Conservation (phyloP, 2,888 invertebrate genomes). For the Drosophila pseudotakahashii region DNA sequence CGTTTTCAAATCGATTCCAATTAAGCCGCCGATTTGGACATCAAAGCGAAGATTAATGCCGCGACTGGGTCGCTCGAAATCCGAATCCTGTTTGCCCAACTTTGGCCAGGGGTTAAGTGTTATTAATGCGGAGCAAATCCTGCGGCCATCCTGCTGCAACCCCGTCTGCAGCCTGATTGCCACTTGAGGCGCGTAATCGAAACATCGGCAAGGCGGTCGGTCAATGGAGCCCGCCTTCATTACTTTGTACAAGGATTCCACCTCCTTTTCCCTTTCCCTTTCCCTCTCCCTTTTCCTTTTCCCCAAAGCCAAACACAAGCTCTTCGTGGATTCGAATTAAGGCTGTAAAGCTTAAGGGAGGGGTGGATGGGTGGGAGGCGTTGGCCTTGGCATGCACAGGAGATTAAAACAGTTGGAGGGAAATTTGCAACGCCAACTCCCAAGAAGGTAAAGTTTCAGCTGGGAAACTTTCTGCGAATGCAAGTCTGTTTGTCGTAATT, state of each 20-base stretch:
- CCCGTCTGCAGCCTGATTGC: conserved; percentile 51
- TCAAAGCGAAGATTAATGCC: conserved; percentile 42
- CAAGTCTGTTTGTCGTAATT: conserved; percentile 40
- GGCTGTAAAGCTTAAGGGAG: conserved; percentile 26
- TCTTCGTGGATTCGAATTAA: conserved; percentile 14
- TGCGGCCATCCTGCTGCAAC: conserved; percentile 19
- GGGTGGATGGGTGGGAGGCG: background rate
- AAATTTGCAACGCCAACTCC: conserved; percentile 20
- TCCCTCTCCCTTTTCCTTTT: conserved; percentile 10
- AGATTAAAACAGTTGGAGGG: conserved; percentile 38
- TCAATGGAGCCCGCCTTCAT: conserved; percentile 56
- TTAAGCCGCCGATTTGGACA: conserved; percentile 14
- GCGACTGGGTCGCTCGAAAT: conserved; percentile 1
- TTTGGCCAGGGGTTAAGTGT: conserved; percentile 50
- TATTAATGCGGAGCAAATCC: conserved; percentile 57
- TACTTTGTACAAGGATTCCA: conserved; percentile 54
- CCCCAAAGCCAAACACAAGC: conserved; percentile 36
- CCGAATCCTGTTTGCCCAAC: conserved; percentile 14
- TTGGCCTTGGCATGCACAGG: conserved; percentile 31
- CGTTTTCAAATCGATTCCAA: conserved; percentile 49
- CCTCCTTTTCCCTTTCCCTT: background rate
- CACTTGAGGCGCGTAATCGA: conserved; percentile 54
- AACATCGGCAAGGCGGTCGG: conserved; percentile 65
- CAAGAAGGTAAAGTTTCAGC: conserved; percentile 34
- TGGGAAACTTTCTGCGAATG: conserved; percentile 32